A percentile compares a stretch with the other conserved stretches of the same genome.
Conservation (phyloP, 37 sponge, comb jelly and placozoan species). For the Corticium candelabrum region DNA sequence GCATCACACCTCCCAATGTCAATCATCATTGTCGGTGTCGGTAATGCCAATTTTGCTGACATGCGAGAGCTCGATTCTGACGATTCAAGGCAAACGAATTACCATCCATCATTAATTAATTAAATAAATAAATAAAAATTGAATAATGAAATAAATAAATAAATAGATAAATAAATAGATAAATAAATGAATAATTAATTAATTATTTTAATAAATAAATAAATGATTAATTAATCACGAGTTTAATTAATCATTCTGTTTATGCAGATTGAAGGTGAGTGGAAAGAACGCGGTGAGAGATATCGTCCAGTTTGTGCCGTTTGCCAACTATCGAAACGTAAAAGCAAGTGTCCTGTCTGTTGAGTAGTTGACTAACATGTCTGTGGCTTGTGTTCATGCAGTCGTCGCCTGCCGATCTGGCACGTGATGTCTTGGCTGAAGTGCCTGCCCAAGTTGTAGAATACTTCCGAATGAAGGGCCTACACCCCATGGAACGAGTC, state of each 20-base stretch:
- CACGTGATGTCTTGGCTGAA: slow-evolving; percentile 69
- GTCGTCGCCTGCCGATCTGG: slow-evolving; percentile 32
- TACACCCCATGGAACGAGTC: not conserved
- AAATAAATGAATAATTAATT: too few species aligned
- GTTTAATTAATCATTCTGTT: not conserved
- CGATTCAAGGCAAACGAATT: slow-evolving; percentile 33
- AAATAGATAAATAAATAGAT: too few species aligned
- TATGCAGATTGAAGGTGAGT: not conserved
- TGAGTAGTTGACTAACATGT: not conserved
- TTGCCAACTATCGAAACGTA: slow-evolving; percentile 12
- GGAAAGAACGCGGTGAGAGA: slow-evolving; percentile 50
- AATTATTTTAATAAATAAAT: too few species aligned
- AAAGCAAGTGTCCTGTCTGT: too few species aligned
- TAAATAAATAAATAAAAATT: too few species aligned
- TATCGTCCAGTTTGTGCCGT: slow-evolving; percentile 91
- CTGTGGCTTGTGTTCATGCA: not conserved
- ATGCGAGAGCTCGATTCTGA: slow-evolving; percentile 77
- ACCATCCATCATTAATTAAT: too few species aligned
- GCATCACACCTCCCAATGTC: slow-evolving; percentile 81
- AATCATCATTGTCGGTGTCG: slow-evolving; percentile 90
- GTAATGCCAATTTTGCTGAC: slow-evolving; percentile 52
- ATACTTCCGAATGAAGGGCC: slow-evolving; percentile 39
- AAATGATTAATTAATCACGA: not conserved
- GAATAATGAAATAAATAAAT: too few species aligned
- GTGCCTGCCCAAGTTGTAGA: slow-evolving; percentile 67